Evolutionary conservation across 2,113 vertebrate species (phyloP).

Genomic region (Ptyas mucosa): DNA sequence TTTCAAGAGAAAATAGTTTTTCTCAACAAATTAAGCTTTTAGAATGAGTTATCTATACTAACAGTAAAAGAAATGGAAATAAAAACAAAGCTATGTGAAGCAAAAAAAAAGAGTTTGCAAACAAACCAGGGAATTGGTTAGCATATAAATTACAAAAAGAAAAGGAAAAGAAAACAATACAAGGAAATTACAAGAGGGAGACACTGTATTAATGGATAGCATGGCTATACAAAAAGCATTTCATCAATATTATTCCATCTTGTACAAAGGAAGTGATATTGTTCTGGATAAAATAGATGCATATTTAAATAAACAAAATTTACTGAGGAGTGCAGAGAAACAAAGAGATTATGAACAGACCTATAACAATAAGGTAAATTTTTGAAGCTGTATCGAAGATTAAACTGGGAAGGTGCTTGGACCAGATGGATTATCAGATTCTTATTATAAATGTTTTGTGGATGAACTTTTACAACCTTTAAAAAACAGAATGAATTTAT

Average conservation of each 20-base stretch:
- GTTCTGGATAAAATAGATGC: background rate
- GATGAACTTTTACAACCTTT: background rate
- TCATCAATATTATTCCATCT: background rate
- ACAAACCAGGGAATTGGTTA: background rate
- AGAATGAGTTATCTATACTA: background rate
- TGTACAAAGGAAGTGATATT: background rate
- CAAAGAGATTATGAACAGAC: background rate
- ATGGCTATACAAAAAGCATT: background rate
- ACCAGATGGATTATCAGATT: background rate
- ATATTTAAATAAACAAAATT: background rate
- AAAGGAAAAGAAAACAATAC: background rate
- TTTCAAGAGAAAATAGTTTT: background rate
- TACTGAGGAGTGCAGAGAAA: background rate
- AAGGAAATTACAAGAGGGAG: background rate
- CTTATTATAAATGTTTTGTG: background rate
- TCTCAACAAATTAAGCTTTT: background rate
- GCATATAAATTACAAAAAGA: background rate
- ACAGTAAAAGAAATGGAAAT: background rate
- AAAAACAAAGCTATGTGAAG: background rate
- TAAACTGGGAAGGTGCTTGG: background rate
- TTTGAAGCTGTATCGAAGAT: background rate
- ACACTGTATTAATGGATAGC: background rate
- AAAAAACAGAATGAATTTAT: background rate
- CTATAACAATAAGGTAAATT: background rate
- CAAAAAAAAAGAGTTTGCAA: background rate